Evolutionary conservation across 2,888 invertebrate species (phyloP), one percentile per base, ranked within the genome.

Genomic region (Tipula unca): DNA sequence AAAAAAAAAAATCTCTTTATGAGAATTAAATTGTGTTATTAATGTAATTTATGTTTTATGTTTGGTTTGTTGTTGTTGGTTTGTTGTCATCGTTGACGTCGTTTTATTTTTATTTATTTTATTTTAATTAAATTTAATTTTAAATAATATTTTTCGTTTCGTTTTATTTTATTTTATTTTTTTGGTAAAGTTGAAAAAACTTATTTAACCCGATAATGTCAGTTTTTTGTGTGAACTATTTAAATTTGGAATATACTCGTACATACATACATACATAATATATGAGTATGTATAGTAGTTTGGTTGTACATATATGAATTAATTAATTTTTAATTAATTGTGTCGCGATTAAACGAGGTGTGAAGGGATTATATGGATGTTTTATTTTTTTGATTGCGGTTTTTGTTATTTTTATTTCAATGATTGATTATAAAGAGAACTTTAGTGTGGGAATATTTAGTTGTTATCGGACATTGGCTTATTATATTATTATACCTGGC

Each of bases 181-280:
- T 69, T 69, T 54, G 48, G 69, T 69, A 69, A 69, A 69, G 69
- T 69, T 69, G 69, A 69, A 69, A 69, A 69, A 69, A 69, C 69
- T 69, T 69, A 25, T 69, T 69, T 69, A 69, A 69, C 69, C 69
- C 69, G 69, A 69, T 69, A 69, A 25, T 69, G 69, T 69, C 69
- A 69, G 69, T 1, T 69, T 69, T 69, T 69, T 25, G 69, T 69
- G 69, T 69, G 69, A 69, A 25, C 69, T 69, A 69, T 69, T 69
- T 69, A 25, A 69, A 69, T 69, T 69, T 25, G 4, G n/a, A 25
- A 25, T 25, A 69, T 10, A 69, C 3, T 10, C 25, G 8, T 69
- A 69, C 10, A 48, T 17, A 48, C 8, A 48, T 17, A 17, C 17
- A 48, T 48, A 48, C 4, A 48, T 48, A 48, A n/a, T 17, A 17